Evolutionary conservation across 2,113 vertebrate species (phyloP).

Genomic region (Psophia crepitans): DNA sequence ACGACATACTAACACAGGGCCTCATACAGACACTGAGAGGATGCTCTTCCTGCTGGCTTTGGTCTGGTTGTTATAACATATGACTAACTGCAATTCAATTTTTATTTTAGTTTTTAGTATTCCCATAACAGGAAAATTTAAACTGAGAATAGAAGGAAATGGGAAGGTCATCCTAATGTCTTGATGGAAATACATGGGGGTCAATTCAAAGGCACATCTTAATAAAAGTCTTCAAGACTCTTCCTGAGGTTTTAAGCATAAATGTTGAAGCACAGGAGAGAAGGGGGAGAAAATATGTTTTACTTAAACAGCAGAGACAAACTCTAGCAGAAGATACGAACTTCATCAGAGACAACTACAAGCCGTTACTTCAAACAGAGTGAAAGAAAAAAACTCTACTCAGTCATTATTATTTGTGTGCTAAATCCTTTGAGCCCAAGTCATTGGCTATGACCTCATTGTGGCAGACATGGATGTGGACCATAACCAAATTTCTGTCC

Average conservation of each 20-base stretch:
- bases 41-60: neutral
- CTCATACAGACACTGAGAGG: neutral
- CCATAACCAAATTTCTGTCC: neutral
- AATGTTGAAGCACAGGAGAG: neutral
- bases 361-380: neutral
- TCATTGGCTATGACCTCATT: neutral
- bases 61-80: neutral
- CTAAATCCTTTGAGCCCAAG: neutral
- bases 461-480: neutral
- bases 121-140: conserved; percentile 18
- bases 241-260: neutral
- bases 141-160: conserved; percentile 54
- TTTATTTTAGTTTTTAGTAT: neutral
- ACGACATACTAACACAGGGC: accelerated
- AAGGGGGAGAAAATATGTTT: neutral
- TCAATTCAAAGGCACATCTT: neutral
- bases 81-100: neutral
- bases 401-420: neutral
- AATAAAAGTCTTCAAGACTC: neutral
- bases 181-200: neutral
- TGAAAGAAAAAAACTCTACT: neutral
- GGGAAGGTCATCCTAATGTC: conserved; percentile 12
- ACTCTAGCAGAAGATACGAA: neutral
- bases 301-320: neutral
- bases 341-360: neutral